These are phyloP conservation scores for Drosophila lacicola DNA, from an alignment of 2,888 invertebrate species.

Conservation along the genomic window DNA sequence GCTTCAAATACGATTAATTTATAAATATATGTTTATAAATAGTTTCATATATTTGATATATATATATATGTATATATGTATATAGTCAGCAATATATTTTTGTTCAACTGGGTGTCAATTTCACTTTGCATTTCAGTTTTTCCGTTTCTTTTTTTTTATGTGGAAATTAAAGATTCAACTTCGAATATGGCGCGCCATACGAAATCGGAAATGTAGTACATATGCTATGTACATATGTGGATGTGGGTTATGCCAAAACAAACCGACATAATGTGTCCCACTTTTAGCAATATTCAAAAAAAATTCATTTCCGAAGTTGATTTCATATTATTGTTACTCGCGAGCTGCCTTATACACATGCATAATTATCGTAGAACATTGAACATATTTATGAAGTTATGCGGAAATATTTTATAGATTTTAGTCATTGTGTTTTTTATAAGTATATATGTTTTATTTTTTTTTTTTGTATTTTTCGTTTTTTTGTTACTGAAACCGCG, in stretches of 20 bases:
- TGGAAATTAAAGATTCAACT: constrained; percentile 27
- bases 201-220: constrained; percentile 57
- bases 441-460: constrained; percentile 4
- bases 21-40: constrained; percentile 22
- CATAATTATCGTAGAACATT: constrained; percentile 30
- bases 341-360: constrained; percentile 7
- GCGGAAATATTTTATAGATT: constrained; percentile 57
- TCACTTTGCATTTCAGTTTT: constrained; percentile 36
- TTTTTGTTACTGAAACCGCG: constrained; percentile 44
- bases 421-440: neutral
- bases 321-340: constrained; percentile 13
- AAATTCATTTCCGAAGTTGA: constrained; percentile 12
- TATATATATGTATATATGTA: constrained; percentile 10
- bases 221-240: constrained; percentile 22
- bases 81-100: constrained; percentile 48
- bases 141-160: neutral
- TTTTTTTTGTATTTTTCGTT: constrained; percentile 7
- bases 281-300: constrained; percentile 2
- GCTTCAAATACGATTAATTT: constrained; percentile 34
- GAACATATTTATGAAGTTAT: constrained; percentile 62
- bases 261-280: neutral
- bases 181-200: constrained; percentile 40
- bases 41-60: constrained; percentile 13
- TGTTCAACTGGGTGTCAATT: constrained; percentile 28
- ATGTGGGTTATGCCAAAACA: constrained; percentile 39